Percentiles rank a stretch among this genome's conserved stretches.
phyloP scores from a whole-genome alignment of 2,888 invertebrate species.

The Drosophila testacea region DNA sequence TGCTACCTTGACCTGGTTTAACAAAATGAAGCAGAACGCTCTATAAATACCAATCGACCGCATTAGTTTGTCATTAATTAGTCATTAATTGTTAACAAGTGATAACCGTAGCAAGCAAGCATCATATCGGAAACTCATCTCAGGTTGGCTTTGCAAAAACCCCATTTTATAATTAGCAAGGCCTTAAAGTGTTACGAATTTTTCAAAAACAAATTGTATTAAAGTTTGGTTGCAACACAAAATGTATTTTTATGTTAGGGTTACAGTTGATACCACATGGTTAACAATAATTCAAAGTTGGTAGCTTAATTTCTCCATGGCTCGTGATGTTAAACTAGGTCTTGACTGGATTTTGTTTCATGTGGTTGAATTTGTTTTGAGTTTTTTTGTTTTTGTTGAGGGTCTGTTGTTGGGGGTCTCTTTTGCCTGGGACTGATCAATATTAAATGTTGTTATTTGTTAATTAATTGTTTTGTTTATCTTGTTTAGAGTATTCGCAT shows the following conservation, averaged over 20 bases:
- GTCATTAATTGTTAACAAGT: slow-evolving; percentile 31
- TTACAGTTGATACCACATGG: slow-evolving; percentile 7
- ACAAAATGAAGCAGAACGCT: slow-evolving; percentile 43
- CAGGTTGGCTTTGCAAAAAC: slow-evolving; percentile 6
- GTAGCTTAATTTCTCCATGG: slow-evolving; percentile 30
- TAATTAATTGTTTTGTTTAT: slow-evolving; percentile 50
- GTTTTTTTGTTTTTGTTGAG: slow-evolving; percentile 6
- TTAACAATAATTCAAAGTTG: slow-evolving; percentile 18
- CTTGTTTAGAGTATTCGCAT: slow-evolving; percentile 36
- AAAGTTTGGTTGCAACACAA: slow-evolving; percentile 33
- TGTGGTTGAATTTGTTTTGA: not conserved
- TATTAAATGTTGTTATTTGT: slow-evolving; percentile 51
- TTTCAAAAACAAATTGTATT: slow-evolving; percentile 19
- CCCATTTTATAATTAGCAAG: slow-evolving; percentile 48
- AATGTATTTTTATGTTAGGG: slow-evolving; percentile 21
- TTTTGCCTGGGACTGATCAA: slow-evolving; percentile 33
- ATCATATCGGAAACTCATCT: slow-evolving; percentile 1
- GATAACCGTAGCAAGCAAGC: slow-evolving; percentile 25
- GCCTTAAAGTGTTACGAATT: slow-evolving; percentile 27
- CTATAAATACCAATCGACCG: slow-evolving; percentile 28
- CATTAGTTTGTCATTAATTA: slow-evolving; percentile 33
- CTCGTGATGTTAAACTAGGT: slow-evolving; percentile 26
- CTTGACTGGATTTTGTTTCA: slow-evolving; percentile 9
- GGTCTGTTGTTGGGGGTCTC: slow-evolving; percentile 6
- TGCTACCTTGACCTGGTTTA: slow-evolving; percentile 54